These are phyloP conservation scores for Panopea generosa DNA, from an alignment of 2,888 invertebrate genomes.

Conservation along the genomic window DNA sequence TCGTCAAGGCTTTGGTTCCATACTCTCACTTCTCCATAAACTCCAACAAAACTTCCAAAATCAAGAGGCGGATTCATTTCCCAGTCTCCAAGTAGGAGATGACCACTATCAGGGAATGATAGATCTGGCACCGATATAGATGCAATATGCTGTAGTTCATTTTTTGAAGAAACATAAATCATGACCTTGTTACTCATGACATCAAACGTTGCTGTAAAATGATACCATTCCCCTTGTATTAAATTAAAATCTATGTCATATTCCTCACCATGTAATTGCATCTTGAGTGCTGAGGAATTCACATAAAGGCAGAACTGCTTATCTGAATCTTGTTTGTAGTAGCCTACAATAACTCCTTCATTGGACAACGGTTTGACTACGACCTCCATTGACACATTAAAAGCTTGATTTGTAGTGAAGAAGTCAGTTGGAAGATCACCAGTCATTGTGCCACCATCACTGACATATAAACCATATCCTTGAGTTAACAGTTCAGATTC, in stretches of 20 bases:
- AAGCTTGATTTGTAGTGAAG: constrained; percentile 7
- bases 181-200: constrained; percentile 11
- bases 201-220: constrained; percentile 56
- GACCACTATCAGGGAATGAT: constrained; percentile 40
- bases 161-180: constrained; percentile 14
- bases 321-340: constrained; percentile 38
- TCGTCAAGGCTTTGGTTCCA: constrained; percentile 61
- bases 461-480: constrained; percentile 58
- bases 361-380: constrained; percentile 24
- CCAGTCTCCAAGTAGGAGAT: constrained; percentile 64
- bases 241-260: constrained; percentile 38
- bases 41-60: constrained; percentile 41
- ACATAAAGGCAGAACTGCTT: constrained; percentile 46
- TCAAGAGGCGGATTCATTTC: constrained; percentile 36
- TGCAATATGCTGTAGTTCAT: not conserved
- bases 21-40: constrained; percentile 61
- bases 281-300: constrained; percentile 29
- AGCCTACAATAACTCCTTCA: constrained; percentile 53
- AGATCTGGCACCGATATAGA: constrained; percentile 5
- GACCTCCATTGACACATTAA: constrained; percentile 43
- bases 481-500: constrained; percentile 42
- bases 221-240: constrained; percentile 47
- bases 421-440: constrained; percentile 18
- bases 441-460: constrained; percentile 60
- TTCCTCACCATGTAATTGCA: constrained; percentile 32